Percentiles rank a stretch among this genome's conserved stretches.
phyloP scores from a whole-genome alignment of 2,113 vertebrate genomes.

The Anarrhichthys ocellatus region DNA sequence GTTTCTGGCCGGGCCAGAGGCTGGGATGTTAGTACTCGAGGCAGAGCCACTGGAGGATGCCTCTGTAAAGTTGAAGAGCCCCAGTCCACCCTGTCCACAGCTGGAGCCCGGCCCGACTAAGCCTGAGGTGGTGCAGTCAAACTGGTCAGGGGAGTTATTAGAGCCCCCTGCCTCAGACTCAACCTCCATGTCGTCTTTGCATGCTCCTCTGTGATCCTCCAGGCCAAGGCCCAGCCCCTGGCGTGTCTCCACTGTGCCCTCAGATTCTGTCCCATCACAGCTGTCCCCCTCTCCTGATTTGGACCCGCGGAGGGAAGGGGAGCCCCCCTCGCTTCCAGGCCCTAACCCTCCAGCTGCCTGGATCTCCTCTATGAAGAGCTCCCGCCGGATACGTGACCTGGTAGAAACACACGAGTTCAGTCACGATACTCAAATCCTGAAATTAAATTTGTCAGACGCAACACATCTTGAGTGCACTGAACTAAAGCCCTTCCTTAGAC shows the following conservation, averaged over 20 bases:
- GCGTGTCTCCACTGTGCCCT: constrained; percentile 87
- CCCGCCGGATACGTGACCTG: constrained; percentile 97
- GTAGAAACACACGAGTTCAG: constrained; percentile 70
- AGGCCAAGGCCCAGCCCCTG: constrained; percentile 78
- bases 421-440: neutral
- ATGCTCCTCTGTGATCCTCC: constrained; percentile 87
- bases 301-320: constrained; percentile 87
- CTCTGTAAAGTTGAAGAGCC: constrained; percentile 93
- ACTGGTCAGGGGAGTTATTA: constrained; percentile 86
- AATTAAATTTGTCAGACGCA: neutral
- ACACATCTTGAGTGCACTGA: neutral
- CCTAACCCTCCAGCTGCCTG: constrained; percentile 91
- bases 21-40: constrained; percentile 76
- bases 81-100: constrained; percentile 82
- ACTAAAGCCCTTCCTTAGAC: neutral
- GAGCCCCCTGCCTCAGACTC: constrained; percentile 86
- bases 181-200: constrained; percentile 81
- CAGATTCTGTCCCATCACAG: constrained; percentile 94
- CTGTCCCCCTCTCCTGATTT: constrained; percentile 95
- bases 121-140: constrained; percentile 86
- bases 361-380: constrained; percentile 98
- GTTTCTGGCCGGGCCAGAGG: constrained; percentile 87
- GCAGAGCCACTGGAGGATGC: constrained; percentile 84
- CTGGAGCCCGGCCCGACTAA: constrained; percentile 90
- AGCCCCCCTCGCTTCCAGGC: constrained; percentile 87